Conservation (phyloP, 2,113 vertebrate genomes). For the Oenanthe oenanthe region DNA sequence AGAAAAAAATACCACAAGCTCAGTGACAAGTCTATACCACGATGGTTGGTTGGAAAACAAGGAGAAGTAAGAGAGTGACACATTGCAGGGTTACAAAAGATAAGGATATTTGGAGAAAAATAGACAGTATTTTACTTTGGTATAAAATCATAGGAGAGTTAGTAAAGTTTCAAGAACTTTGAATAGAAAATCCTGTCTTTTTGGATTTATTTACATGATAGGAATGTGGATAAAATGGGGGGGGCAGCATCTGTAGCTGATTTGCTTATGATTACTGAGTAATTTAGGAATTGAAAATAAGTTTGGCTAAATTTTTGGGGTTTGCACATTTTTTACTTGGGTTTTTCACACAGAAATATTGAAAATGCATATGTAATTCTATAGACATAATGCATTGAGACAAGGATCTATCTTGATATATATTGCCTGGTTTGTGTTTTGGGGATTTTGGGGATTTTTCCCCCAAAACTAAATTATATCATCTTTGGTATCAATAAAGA, state of each 20-base stretch:
- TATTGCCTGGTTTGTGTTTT: background rate
- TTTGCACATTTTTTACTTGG: conserved; percentile 30
- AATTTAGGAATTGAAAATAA: conserved; percentile 30
- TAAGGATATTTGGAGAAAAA: background rate
- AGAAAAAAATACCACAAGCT: background rate
- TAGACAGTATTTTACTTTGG: background rate
- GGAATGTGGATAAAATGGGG: conserved; percentile 21
- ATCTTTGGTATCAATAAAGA: background rate
- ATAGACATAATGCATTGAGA: background rate
- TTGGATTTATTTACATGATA: background rate
- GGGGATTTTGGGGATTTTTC: background rate
- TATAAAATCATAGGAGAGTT: background rate
- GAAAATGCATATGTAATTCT: conserved; percentile 3
- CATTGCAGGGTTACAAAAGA: background rate
- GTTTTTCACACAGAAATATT: conserved; percentile 52
- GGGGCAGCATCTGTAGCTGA: conserved; percentile 45
- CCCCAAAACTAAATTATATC: background rate
- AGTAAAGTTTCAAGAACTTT: background rate
- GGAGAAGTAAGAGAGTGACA: background rate
- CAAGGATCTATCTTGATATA: background rate
- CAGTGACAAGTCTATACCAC: background rate
- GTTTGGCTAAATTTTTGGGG: conserved; percentile 25
- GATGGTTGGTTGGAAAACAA: background rate
- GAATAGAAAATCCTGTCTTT: background rate
- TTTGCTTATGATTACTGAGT: conserved; percentile 55